Base-by-base conservation (phyloP, 2,888 invertebrate species). In the Hypercompe scribonia region DNA sequence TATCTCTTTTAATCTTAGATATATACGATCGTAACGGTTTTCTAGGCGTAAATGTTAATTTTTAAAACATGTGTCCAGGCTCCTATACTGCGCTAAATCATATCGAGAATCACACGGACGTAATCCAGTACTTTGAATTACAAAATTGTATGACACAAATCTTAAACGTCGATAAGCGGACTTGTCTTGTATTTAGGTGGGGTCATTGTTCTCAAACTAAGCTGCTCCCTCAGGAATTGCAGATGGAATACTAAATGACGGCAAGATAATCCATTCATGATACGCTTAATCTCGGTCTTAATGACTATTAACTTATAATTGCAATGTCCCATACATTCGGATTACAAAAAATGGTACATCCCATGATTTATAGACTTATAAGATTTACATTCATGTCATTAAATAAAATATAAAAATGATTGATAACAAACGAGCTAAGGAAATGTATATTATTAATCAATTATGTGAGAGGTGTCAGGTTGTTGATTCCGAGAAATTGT, bases 181-280 rank as follows among this genome's bases (percentile, higher is more conserved):
- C n/a, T 21, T 34, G 36, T 34, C 65, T 34, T 50, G 39, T 50
- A 33, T 68, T 68, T 58, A 28, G 24, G 65, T 65, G n/a, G 18
- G 36, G 58, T 33, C 61, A 65, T 65, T 65, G 65, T 69, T n/a
- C 36, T 61, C 68, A 24, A 36, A 69, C 33, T 54, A 54, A 54
- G 63, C 31, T 63, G 63, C 33, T 33, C 18, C 54, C 54, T 54
- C 54, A n/a, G n/a, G n/a, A 54, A n/a, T 54, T 3, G n/a, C n/a
- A 54, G n/a, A n/a, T 50, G 31, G 61, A n/a, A 28, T 31, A 15
- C 31, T 28, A 31, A 28, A 28, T 13, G 15, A 18, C 18, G n/a
- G 61, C 61, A 61, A 61, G n/a, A 61, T 61, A 61, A 8, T 50
- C 50, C 50, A 50, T n/a, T n/a, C 50, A 50, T 50, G 24, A 24